Evolutionary conservation across 2,113 vertebrate genomes (phyloP).

Genomic region (Lepisosteus osseus): DNA sequence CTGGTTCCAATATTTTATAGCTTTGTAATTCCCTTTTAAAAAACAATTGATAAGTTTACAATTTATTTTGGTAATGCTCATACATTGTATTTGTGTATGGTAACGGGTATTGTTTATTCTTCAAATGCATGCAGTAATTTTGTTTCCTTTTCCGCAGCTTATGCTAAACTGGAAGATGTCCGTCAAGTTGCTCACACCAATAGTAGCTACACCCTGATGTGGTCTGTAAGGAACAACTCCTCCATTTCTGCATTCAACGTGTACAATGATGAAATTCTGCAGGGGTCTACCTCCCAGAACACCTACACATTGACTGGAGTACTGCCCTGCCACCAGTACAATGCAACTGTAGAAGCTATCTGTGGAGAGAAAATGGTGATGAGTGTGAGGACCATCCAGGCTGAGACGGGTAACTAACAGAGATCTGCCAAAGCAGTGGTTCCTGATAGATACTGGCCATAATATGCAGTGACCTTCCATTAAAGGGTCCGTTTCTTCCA

Average conservation of each 20-base stretch:
- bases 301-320: slow-evolving; percentile 43
- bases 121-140: no score
- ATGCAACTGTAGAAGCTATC: slow-evolving; percentile 49
- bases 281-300: slow-evolving; percentile 40
- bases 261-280: slow-evolving; percentile 46
- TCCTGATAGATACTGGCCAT: not conserved
- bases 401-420: slow-evolving; percentile 45
- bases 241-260: slow-evolving; percentile 50
- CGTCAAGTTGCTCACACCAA: slow-evolving; percentile 37
- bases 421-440: not conserved
- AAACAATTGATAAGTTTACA: no score
- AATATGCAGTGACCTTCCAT: not conserved
- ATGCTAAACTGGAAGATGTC: slow-evolving; percentile 45
- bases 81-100: no score
- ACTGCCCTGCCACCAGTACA: slow-evolving; percentile 40
- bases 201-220: slow-evolving; percentile 49
- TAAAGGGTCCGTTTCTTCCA: not conserved
- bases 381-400: slow-evolving; percentile 26
- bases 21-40: no score
- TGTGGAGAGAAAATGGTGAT: slow-evolving; percentile 52
- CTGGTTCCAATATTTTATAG: no score
- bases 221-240: slow-evolving; percentile 44
- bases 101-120: no score
- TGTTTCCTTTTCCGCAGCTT: slow-evolving; percentile 27
- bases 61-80: no score